Percentiles rank a stretch among this genome's conserved stretches.
Evolutionary conservation across 2,113 vertebrate genomes (phyloP).

Genomic region (Calidris pygmaea): DNA sequence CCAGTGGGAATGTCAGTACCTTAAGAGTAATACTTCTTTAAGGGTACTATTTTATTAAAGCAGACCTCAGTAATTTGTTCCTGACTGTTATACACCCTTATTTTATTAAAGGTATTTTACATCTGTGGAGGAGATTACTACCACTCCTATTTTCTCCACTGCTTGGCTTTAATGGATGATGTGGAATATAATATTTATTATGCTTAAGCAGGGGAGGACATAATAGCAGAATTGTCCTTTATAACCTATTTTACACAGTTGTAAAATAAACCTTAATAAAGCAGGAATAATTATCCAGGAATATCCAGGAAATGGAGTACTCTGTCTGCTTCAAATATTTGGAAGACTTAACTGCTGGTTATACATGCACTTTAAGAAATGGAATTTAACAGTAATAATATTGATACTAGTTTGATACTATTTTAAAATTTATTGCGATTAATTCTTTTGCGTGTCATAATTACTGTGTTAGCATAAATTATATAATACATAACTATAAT

Average conservation of each 20-base stretch:
- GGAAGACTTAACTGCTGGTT: slow-evolving; percentile 21
- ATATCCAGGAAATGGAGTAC: slow-evolving; percentile 14
- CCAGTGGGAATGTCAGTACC: slow-evolving; percentile 51
- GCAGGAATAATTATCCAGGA: slow-evolving; percentile 58
- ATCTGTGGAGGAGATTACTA: slow-evolving; percentile 59
- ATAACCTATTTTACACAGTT: slow-evolving; percentile 65
- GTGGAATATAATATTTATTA: slow-evolving; percentile 69
- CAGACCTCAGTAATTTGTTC: slow-evolving; percentile 68
- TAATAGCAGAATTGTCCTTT: slow-evolving; percentile 67
- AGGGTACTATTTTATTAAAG: slow-evolving; percentile 72
- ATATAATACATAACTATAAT: neutral
- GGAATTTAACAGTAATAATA: neutral
- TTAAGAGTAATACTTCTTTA: slow-evolving; percentile 66
- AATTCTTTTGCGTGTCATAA: neutral
- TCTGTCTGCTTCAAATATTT: slow-evolving; percentile 28
- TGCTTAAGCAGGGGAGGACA: slow-evolving; percentile 36
- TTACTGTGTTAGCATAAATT: neutral
- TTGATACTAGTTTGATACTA: neutral
- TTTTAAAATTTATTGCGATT: neutral
- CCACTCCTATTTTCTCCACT: slow-evolving; percentile 58
- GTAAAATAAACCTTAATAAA: slow-evolving; percentile 74
- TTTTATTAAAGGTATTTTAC: slow-evolving; percentile 74
- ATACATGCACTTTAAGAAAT: neutral
- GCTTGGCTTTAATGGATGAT: slow-evolving; percentile 64
- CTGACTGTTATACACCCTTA: slow-evolving; percentile 65